Conservation (phyloP, 2,113 vertebrate species). For the Nothocercus julius region DNA sequence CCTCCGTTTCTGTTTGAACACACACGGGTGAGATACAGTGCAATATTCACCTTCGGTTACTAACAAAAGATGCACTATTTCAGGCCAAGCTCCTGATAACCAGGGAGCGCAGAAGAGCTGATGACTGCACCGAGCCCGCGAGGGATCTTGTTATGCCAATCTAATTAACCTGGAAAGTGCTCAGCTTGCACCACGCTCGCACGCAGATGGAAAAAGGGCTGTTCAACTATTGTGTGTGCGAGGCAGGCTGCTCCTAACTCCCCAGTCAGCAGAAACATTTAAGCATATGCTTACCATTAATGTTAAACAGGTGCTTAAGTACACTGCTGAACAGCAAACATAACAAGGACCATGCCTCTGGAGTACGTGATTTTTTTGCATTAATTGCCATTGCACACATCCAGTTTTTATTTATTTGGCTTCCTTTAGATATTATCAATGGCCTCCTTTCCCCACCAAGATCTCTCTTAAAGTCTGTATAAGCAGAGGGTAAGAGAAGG, state of each 20-base stretch:
- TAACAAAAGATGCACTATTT: neutral
- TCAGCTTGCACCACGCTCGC: slow-evolving; percentile 10
- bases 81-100: neutral
- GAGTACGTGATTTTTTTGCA: neutral
- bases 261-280: slow-evolving; percentile 56
- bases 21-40: slow-evolving; percentile 21
- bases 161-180: slow-evolving; percentile 71
- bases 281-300: slow-evolving; percentile 63
- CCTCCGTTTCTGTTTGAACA: slow-evolving; percentile 28
- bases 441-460: neutral
- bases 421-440: neutral
- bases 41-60: slow-evolving; percentile 20
- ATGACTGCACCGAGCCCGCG: slow-evolving; percentile 34
- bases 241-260: slow-evolving; percentile 34
- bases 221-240: slow-evolving; percentile 2
- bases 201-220: slow-evolving; percentile 56
- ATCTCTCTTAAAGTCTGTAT: neutral
- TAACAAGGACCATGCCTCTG: slow-evolving; percentile 14
- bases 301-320: slow-evolving; percentile 66
- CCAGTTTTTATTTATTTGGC: slow-evolving; percentile 5
- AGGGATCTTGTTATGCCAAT: slow-evolving; percentile 66
- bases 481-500: neutral
- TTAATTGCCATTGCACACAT: neutral
- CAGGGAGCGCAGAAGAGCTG: slow-evolving; percentile 23
- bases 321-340: slow-evolving; percentile 27